A percentile compares a stretch with the other conserved stretches of the same genome.
Conservation (phyloP, 2,888 invertebrate genomes). For the Andrena haemorrhoa region DNA sequence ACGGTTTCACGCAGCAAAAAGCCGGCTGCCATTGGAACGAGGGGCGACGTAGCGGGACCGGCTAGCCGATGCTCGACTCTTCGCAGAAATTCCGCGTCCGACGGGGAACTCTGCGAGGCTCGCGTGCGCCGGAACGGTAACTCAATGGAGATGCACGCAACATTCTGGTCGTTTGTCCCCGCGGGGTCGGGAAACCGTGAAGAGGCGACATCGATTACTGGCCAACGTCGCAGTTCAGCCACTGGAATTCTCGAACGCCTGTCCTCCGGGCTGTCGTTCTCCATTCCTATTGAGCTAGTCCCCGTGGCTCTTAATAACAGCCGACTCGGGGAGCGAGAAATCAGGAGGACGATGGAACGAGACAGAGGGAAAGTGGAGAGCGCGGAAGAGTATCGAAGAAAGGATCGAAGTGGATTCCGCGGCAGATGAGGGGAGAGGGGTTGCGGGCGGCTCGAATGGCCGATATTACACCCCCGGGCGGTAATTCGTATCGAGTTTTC, state of each 20-base stretch:
- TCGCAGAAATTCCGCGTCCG: constrained; percentile 36
- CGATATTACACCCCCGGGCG: constrained; percentile 72
- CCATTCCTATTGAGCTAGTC: constrained; percentile 21
- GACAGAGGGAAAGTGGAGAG: constrained; percentile 44
- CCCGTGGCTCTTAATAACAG: constrained; percentile 39
- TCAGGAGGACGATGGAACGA: constrained; percentile 25
- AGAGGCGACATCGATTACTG: constrained; percentile 50
- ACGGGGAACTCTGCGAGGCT: constrained; percentile 14
- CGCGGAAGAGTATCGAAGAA: constrained; percentile 41
- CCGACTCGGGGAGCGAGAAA: not conserved
- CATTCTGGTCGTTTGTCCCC: constrained; percentile 45
- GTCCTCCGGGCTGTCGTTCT: constrained; percentile 20
- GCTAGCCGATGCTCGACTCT: not conserved
- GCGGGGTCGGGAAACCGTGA: constrained; percentile 25
- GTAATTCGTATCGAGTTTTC: constrained; percentile 76
- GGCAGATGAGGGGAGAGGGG: constrained; percentile 29
- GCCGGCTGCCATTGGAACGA: constrained; percentile 21
- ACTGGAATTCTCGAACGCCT: constrained; percentile 36
- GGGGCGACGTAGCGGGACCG: not conserved
- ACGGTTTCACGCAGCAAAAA: not conserved
- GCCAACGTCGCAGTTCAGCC: constrained; percentile 9
- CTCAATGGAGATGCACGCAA: constrained; percentile 37
- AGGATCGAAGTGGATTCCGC: constrained; percentile 53
- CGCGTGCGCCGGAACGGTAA: constrained; percentile 58
- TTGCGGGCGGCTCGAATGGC: constrained; percentile 57